Conservation (phyloP, 2,888 invertebrate genomes). For the Hypsopygia costalis region DNA sequence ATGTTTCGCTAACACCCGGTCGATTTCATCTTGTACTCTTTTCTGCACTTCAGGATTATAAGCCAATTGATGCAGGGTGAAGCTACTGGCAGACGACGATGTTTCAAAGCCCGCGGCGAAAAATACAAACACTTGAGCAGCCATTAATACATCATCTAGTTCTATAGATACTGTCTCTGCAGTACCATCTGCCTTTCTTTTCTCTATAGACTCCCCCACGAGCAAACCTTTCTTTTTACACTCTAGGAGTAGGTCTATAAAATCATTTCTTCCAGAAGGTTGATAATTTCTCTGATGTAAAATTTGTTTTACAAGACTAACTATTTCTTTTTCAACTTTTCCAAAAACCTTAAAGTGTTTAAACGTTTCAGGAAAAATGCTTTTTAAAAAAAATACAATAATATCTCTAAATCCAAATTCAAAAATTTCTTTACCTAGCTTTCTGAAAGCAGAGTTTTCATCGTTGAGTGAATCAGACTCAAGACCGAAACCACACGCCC, state of each 20-base stretch:
- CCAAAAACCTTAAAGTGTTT: neutral
- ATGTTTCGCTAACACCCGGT: conserved; percentile 9
- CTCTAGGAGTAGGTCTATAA: conserved; percentile 18
- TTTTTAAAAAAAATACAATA: neutral
- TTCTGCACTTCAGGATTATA: conserved; percentile 9
- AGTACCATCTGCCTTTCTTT: conserved; percentile 11
- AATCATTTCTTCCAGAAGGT: conserved; percentile 17
- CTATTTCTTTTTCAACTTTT: neutral
- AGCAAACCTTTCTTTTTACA: conserved; percentile 17
- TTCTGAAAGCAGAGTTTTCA: conserved; percentile 8
- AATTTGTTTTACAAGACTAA: conserved; percentile 16
- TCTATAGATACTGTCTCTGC: conserved; percentile 14
- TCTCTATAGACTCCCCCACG: conserved; percentile 18
- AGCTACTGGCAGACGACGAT: conserved; percentile 27
- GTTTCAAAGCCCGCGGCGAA: conserved; percentile 35
- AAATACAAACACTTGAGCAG: conserved; percentile 19
- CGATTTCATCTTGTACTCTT: conserved; percentile 2
- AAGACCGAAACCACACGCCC: conserved; percentile 19
- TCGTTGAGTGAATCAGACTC: conserved; percentile 16
- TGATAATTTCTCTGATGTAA: conserved; percentile 14
- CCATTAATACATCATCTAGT: conserved; percentile 16
- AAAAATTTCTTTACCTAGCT: neutral
- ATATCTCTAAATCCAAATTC: neutral
- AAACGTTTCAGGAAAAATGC: neutral
- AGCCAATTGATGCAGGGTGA: conserved; percentile 3